Percentiles rank a stretch among this genome's conserved stretches.
Conservation (phyloP, 2,888 invertebrate species). For the Marronus borbonicus region DNA sequence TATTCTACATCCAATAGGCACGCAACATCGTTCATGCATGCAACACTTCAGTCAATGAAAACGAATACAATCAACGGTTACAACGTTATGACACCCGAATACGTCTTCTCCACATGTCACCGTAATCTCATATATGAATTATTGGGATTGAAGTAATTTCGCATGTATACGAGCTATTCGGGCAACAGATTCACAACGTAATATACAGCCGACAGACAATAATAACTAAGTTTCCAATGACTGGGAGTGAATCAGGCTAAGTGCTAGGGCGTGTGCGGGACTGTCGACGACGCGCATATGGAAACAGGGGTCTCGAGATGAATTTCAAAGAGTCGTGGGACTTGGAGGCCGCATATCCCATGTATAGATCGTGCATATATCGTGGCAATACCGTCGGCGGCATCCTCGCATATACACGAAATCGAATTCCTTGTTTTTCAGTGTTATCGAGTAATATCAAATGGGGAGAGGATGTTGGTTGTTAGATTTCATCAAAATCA, state of each 20-base stretch:
- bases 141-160: background rate
- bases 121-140: slow-evolving; percentile 7
- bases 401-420: background rate
- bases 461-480: background rate
- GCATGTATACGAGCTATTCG: slow-evolving; percentile 4
- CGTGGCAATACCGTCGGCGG: background rate
- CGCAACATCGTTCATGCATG: background rate
- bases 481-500: too few relatives aligned
- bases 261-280: slow-evolving; percentile 2
- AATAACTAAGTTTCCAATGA: slow-evolving; percentile 30
- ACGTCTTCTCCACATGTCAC: background rate
- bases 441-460: background rate
- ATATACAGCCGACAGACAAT: background rate
- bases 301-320: background rate
- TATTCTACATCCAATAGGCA: too few relatives aligned
- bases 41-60: background rate
- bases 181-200: background rate
- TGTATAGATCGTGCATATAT: background rate
- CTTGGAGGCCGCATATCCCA: background rate
- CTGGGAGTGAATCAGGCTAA: background rate
- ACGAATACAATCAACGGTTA: background rate
- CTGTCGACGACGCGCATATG: background rate
- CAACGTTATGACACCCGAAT: background rate
- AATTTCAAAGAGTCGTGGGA: slow-evolving; percentile 17
- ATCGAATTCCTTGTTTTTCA: background rate